Base-by-base conservation (phyloP, 2,797 vertebrate genomes). In the Heterohyrax brucei region DNA sequence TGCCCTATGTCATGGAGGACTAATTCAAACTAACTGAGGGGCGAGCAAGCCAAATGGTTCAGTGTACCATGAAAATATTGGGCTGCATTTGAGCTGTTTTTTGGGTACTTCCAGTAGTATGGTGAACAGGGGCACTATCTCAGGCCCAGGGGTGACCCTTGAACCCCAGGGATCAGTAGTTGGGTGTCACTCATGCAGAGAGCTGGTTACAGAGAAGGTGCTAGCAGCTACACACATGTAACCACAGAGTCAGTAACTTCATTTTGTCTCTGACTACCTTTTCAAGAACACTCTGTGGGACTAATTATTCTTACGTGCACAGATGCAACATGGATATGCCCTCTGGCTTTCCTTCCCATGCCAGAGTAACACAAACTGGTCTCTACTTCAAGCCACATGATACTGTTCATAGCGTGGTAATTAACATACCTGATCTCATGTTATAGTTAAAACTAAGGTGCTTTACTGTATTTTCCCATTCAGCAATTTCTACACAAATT, bases 1-100 rank as follows among this genome's bases (percentile, higher is more conserved):
- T 96, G 53, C 76, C 83, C 72, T 76, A 61, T 48, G 46, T 59
- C 59, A 50, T 73, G 80, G 24, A 83, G 77, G 83, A 56, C 62
- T 95, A 89, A 76, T 94, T 94, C 89, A 4, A 73, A 83, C 48
- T 50, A 84, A 46, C 0, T 30, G 87, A 72, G 72, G 14, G 77
- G 30, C 84, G 50, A 83, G 44, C 73, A 87, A 87, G 39, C 14
- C 59, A 68, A n/a, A 14, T 68, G 72, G 28, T 30, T 1, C 33
- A 14, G 12, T 59, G 7, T 73, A 39, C 59, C 64, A 80, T 28
- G 26, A 30, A 92, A 14, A 19, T 10, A 12, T 9, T 28, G 80
- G 70, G 50, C 26, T 76, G 19, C 26, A 33, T 28, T 5, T 77
- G 48, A 81, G 80, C 24, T 50, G 10, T 56, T 39, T 16, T 4